Conservation (phyloP, 2,888 invertebrate genomes). For the Sesamia inferens region DNA sequence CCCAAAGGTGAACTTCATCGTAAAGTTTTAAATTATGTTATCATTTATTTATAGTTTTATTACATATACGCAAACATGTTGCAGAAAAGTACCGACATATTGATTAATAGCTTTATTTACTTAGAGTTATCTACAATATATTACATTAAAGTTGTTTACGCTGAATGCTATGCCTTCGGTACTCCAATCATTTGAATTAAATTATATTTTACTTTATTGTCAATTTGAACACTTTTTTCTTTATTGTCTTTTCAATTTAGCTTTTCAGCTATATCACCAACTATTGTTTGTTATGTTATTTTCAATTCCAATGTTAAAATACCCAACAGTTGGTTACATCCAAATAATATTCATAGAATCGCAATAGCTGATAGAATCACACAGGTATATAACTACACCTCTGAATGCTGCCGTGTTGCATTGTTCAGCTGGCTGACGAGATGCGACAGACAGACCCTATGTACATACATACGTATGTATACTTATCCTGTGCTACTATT, state of each 20-base stretch:
- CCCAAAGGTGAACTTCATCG: constrained; percentile 33
- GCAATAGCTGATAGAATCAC: constrained; percentile 31
- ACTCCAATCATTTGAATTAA: background rate
- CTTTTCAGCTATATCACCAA: background rate
- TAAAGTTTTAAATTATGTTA: constrained; percentile 42
- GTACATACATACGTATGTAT: constrained; percentile 38
- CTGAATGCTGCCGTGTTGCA: constrained; percentile 24
- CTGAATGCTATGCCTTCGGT: constrained; percentile 5
- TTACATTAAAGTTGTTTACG: constrained; percentile 34
- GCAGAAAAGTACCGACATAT: constrained; percentile 42
- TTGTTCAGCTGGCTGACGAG: constrained; percentile 52
- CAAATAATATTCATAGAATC: constrained; percentile 16
- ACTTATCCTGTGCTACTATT: constrained; percentile 43
- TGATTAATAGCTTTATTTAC: constrained; percentile 38
- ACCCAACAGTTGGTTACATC: background rate
- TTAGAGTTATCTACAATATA: constrained; percentile 39
- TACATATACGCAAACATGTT: constrained; percentile 36
- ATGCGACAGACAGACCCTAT: constrained; percentile 49
- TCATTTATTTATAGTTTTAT: constrained; percentile 38
- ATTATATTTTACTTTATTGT: background rate
- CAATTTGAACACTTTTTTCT: background rate
- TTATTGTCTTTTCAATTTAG: background rate
- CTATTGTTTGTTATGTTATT: background rate
- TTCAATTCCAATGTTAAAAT: background rate
- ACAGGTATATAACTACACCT: constrained; percentile 21